These are phyloP conservation scores for Tridacna gigas DNA, from an alignment of 2,888 invertebrate genomes.

Conservation along the genomic window DNA sequence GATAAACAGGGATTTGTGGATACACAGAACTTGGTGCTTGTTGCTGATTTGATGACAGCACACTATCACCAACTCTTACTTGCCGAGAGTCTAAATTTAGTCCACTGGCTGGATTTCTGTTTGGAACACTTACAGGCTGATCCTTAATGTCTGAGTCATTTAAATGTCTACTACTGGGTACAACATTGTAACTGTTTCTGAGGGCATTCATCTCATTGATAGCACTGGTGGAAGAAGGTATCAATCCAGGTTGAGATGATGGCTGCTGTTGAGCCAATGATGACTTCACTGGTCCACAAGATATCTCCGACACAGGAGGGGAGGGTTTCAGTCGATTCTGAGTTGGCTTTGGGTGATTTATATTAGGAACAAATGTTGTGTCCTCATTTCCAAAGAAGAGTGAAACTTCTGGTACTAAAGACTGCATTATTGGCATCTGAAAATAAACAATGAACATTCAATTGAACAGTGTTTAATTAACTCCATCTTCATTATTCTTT, in stretches of 20 bases:
- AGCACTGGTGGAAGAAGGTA: conserved; percentile 9
- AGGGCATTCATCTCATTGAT: neutral
- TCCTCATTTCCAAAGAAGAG: conserved; percentile 75
- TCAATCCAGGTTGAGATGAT: neutral
- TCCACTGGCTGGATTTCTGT: neutral
- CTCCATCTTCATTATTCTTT: neutral
- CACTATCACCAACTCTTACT: conserved; percentile 1
- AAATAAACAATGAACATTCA: neutral
- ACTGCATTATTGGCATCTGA: conserved; percentile 77
- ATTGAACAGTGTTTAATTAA: neutral
- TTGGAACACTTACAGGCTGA: conserved; percentile 3
- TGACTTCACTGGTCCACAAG: neutral
- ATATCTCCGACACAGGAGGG: conserved; percentile 7
- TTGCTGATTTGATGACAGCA: neutral
- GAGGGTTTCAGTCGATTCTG: conserved; percentile 1
- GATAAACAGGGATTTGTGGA: neutral
- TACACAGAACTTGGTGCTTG: conserved; percentile 4
- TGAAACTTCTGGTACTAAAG: conserved; percentile 83
- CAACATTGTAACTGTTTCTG: conserved; percentile 11
- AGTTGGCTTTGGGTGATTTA: conserved; percentile 46
- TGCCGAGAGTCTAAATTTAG: neutral
- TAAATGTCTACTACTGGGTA: neutral
- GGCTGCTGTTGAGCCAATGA: neutral
- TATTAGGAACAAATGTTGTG: conserved; percentile 50
- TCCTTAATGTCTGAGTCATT: neutral